These are phyloP conservation scores for Eupithecia subfuscata DNA, from an alignment of 2,888 invertebrate genomes.

Conservation along the genomic window DNA sequence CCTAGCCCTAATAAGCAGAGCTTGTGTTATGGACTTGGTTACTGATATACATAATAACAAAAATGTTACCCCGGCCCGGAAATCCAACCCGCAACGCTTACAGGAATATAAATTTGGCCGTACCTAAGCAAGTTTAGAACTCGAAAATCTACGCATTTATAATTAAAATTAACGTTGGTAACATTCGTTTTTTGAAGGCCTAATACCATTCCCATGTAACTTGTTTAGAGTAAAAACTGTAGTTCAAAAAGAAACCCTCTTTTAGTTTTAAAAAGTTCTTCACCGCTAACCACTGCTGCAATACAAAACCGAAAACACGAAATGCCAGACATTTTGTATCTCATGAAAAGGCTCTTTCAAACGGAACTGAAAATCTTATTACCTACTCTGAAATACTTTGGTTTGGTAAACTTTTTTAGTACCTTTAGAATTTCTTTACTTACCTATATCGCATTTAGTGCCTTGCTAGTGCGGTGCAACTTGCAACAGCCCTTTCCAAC, in stretches of 20 bases:
- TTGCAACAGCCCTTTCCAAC: too few relatives aligned
- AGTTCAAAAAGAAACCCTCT: background rate
- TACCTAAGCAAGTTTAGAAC: background rate
- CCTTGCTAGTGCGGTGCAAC: too few relatives aligned
- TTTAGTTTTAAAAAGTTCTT: background rate
- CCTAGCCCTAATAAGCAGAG: too few relatives aligned
- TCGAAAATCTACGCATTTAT: background rate
- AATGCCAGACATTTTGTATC: conserved; percentile 28
- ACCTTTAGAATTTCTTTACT: too few relatives aligned
- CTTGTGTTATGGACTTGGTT: too few relatives aligned
- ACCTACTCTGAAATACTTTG: too few relatives aligned
- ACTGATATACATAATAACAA: background rate
- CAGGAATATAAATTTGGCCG: background rate
- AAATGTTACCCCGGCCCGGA: background rate
- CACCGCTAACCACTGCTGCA: conserved; percentile 13
- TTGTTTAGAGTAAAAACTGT: background rate
- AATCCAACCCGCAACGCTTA: background rate
- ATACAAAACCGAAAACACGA: conserved; percentile 26
- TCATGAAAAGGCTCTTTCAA: conserved; percentile 21
- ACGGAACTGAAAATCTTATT: background rate
- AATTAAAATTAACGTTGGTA: too few relatives aligned
- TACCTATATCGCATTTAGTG: too few relatives aligned
- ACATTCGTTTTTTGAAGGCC: background rate
- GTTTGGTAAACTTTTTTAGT: too few relatives aligned
- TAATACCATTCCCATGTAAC: background rate